Base-by-base conservation (phyloP, 2,888 invertebrate genomes). In the Nebria salina region DNA sequence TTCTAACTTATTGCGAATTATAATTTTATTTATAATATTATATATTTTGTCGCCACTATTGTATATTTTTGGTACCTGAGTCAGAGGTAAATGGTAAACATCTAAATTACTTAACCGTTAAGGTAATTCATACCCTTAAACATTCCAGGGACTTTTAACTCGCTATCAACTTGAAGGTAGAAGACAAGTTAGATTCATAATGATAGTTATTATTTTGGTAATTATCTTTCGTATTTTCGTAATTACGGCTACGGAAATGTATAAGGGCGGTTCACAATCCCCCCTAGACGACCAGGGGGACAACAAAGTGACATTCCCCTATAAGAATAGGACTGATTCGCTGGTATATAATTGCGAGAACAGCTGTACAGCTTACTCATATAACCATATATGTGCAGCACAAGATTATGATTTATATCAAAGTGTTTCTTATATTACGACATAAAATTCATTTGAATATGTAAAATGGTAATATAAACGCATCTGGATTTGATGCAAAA, bases 151-250 rank as follows among this genome's bases (percentile, higher is more conserved):
- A 54, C 54, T 54, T 54, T 54, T 54, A 7, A 54, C 54, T 34
- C 34, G 34, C 34, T 34, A 4, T 54, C 54, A 6, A 54, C 54
- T 54, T 54, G 7, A 54, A 54, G 54, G 54, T 13, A 54, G 13
- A 54, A 54, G 54, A 54, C 54, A 54, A 54, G 54, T 54, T 54
- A 54, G 54, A 1, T 34, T 20, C 15, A 70, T 70, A 70, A 70
- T 70, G 26, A 70, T 34, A 70, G 70, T 70, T 20, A 70, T 70
- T 70, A 54, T 54, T 70, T 70, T 70, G 26, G 70, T 34, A 25
- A 70, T 70, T 70, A 70, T 70, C 70, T 70, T 34, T 70, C 70
- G 70, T 70, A 34, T 70, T 70, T 70, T 26, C 70, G 70, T 70
- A 70, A 70, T 70, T 70, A 70, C 70, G 70, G 26, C 70, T 11